Conservation (phyloP, 2,888 invertebrate species). For the Magallana nippona region DNA sequence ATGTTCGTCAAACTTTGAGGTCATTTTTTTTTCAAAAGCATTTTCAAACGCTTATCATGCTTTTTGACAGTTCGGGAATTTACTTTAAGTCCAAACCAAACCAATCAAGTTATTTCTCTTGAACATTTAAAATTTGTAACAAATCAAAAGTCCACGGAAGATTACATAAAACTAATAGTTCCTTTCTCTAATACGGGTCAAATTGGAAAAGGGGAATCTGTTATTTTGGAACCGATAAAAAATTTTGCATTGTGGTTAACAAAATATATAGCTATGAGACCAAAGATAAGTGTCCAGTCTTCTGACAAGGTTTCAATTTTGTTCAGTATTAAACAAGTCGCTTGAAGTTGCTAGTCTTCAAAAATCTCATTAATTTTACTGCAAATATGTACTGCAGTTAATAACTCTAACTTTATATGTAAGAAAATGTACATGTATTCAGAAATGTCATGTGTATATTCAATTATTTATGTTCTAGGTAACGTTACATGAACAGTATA, state of each 20-base stretch:
- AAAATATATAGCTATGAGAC: background rate
- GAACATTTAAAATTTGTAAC: background rate
- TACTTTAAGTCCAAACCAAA: background rate
- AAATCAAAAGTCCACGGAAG: background rate
- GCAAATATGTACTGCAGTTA: no score
- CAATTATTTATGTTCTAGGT: no score
- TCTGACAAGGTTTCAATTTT: conserved; percentile 22
- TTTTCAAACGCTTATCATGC: background rate
- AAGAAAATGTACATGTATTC: no score
- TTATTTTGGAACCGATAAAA: background rate
- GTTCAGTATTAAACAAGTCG: conserved; percentile 16
- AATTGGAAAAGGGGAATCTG: background rate
- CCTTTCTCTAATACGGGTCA: background rate
- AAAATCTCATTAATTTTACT: background rate
- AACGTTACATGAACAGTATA: no score
- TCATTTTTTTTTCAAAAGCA: background rate
- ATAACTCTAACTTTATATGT: no score
- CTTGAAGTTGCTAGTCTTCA: background rate
- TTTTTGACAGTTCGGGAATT: background rate
- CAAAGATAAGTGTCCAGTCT: background rate
- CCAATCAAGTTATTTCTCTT: background rate
- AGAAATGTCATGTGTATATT: no score
- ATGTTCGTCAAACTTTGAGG: background rate
- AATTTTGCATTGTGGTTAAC: background rate
- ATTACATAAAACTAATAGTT: background rate